Percentiles rank a stretch among this genome's conserved stretches.
Conservation (phyloP, 2,113 vertebrate genomes). For the Barbus barbus region DNA sequence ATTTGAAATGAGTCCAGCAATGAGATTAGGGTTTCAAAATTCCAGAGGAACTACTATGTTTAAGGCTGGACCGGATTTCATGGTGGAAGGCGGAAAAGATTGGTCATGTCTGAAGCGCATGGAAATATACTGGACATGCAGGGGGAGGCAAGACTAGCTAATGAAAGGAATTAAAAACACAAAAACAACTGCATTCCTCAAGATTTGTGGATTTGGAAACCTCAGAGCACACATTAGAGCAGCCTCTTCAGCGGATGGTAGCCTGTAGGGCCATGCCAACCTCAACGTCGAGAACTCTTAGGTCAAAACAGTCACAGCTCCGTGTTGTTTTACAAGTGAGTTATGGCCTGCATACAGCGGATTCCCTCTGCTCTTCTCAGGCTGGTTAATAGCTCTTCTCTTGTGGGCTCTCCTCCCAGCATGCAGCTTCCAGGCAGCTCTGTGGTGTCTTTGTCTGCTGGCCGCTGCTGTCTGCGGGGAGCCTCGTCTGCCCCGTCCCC, state of each 20-base stretch:
- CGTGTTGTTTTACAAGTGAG: conserved; percentile 62
- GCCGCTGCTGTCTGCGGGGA: conserved; percentile 47
- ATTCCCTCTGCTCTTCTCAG: conserved; percentile 51
- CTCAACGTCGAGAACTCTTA: conserved; percentile 35
- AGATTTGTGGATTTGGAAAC: conserved; percentile 48
- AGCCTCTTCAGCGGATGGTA: neutral
- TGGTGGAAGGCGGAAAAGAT: conserved; percentile 66
- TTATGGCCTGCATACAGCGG: conserved; percentile 48
- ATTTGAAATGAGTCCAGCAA: conserved; percentile 58
- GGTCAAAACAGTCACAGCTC: conserved; percentile 44
- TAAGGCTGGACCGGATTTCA: conserved; percentile 61
- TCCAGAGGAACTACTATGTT: conserved; percentile 62
- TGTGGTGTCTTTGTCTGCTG: conserved; percentile 59
- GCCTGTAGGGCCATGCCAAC: neutral
- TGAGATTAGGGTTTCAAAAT: conserved; percentile 58
- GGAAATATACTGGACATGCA: conserved; percentile 60
- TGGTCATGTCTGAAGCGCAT: conserved; percentile 67
- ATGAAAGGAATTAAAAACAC: conserved; percentile 46
- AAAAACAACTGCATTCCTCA: conserved; percentile 47
- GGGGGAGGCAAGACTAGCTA: conserved; percentile 44
- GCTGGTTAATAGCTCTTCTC: conserved; percentile 52
- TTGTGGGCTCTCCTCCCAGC: conserved; percentile 58
- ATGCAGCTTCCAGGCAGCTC: conserved; percentile 58
- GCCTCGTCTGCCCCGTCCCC: conserved; percentile 40
- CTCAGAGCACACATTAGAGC: conserved; percentile 48